Conservation (phyloP, 1,140 invertebrate species). For the Temnothorax curvispinosus region DNA sequence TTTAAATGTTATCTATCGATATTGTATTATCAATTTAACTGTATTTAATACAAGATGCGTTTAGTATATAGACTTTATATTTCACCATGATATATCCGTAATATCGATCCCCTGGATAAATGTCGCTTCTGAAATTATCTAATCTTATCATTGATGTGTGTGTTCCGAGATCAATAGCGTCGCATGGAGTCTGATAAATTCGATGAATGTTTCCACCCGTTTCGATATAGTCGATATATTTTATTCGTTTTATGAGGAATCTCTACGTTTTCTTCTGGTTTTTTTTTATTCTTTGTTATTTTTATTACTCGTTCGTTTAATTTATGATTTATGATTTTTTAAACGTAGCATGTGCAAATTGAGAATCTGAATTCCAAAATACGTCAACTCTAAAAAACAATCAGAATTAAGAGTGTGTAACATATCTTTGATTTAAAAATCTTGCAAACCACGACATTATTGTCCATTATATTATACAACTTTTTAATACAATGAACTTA, state of each 20-base stretch:
- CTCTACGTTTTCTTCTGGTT: too few relatives aligned
- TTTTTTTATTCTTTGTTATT: background rate
- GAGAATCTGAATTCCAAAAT: background rate
- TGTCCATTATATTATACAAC: too few relatives aligned
- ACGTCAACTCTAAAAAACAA: background rate
- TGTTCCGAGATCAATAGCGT: background rate
- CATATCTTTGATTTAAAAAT: background rate
- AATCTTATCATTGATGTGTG: slow-evolving; percentile 68
- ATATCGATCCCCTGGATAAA: slow-evolving; percentile 70
- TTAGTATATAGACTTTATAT: background rate
- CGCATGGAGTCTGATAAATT: background rate
- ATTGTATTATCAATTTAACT: background rate
- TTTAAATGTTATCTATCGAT: slow-evolving; percentile 1
- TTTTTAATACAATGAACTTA: background rate
- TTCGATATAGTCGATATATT: background rate
- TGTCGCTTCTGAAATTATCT: slow-evolving; percentile 64
- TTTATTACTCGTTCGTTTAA: background rate
- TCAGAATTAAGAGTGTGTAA: background rate
- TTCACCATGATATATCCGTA: background rate
- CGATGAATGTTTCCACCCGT: background rate
- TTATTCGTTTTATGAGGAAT: background rate
- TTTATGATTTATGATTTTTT: background rate
- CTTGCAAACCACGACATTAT: background rate
- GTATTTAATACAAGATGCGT: background rate
- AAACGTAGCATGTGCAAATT: background rate